Percentiles rank a stretch among this genome's conserved stretches.
Conservation (phyloP, 2,888 invertebrate species). For the Hecatera dysodea region DNA sequence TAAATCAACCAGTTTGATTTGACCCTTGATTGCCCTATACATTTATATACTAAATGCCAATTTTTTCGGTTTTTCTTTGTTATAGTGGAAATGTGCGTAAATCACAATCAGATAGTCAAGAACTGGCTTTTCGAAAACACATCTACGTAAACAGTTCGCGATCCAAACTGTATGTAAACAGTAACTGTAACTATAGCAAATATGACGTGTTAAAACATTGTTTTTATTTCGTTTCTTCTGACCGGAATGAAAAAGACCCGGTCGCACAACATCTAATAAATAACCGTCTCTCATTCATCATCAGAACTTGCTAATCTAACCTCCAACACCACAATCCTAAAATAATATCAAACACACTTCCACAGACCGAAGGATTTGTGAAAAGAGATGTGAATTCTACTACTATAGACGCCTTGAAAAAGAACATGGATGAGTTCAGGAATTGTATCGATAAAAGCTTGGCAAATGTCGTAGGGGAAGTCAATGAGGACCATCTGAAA, state of each 20-base stretch:
- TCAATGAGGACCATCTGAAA: constrained; percentile 80
- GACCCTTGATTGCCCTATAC: too few relatives aligned
- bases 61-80: not conserved
- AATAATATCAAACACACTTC: constrained; percentile 7
- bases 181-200: not conserved
- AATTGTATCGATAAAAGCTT: constrained; percentile 80
- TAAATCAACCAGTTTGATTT: too few relatives aligned
- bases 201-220: not conserved
- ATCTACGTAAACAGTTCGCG: too few relatives aligned
- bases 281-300: too few relatives aligned
- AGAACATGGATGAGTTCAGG: constrained; percentile 78
- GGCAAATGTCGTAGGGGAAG: constrained; percentile 75
- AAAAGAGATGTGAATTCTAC: constrained; percentile 67
- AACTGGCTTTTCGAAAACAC: not conserved
- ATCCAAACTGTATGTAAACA: too few relatives aligned
- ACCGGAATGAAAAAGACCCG: too few relatives aligned
- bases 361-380: constrained; percentile 72
- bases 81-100: too few relatives aligned
- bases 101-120: not conserved
- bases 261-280: not conserved
- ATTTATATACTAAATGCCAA: not conserved
- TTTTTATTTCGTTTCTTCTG: not conserved
- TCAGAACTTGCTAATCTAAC: not conserved
- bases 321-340: too few relatives aligned
- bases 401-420: constrained; percentile 72